These are phyloP conservation scores for Calidris pugnax DNA, from an alignment of 2,113 vertebrate genomes.

Conservation along the genomic window DNA sequence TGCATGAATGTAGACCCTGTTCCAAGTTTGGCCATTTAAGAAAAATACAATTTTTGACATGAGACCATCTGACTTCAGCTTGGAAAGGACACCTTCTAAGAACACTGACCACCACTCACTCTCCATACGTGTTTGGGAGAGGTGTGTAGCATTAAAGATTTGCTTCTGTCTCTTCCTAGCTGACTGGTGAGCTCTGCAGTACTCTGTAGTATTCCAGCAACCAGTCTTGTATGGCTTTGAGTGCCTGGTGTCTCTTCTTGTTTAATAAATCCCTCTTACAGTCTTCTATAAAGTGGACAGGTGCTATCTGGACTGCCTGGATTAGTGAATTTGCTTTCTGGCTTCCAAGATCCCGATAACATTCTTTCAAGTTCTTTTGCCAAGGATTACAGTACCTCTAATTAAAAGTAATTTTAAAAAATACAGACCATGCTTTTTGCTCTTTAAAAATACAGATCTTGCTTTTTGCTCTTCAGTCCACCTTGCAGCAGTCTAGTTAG, in stretches of 20 bases:
- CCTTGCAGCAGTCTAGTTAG: not conserved
- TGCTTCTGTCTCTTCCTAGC: not conserved
- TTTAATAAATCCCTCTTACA: slow-evolving; percentile 4
- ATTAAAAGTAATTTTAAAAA: not conserved
- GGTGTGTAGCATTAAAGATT: not conserved
- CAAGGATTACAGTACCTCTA: not conserved
- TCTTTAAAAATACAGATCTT: not conserved
- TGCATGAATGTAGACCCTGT: not conserved
- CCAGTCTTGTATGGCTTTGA: not conserved
- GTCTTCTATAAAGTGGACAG: not conserved
- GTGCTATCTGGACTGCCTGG: not conserved
- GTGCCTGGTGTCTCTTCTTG: not conserved
- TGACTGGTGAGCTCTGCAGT: not conserved
- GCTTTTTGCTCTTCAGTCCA: not conserved
- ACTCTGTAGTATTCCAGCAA: not conserved
- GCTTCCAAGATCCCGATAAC: not conserved
- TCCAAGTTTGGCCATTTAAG: not conserved
- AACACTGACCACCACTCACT: not conserved
- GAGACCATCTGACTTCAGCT: not conserved
- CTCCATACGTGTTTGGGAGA: not conserved
- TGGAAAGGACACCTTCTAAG: not conserved
- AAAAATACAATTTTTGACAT: not conserved
- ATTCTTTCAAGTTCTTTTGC: not conserved
- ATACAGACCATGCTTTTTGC: not conserved
- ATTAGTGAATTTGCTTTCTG: not conserved